These are phyloP conservation scores for Arion vulgaris DNA, from an alignment of 1,140 invertebrate species.

Conservation along the genomic window DNA sequence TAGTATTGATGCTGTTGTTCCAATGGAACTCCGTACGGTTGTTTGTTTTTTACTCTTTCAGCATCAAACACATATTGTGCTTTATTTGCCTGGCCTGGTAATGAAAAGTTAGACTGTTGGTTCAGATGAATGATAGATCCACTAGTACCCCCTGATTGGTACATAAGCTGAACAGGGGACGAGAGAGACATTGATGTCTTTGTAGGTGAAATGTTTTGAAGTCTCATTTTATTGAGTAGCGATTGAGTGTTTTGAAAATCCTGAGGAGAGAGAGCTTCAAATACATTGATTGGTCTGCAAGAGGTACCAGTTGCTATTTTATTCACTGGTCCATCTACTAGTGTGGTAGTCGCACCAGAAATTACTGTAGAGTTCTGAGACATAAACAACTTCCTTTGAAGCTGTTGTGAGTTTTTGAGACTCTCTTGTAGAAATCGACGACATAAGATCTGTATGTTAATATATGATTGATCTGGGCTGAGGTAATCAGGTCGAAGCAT, in stretches of 20 bases:
- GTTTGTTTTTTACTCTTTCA: conserved; percentile 7
- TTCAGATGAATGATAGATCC: not conserved
- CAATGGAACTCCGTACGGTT: conserved; percentile 12
- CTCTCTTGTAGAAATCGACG: conserved; percentile 52
- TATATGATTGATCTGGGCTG: conserved; percentile 51
- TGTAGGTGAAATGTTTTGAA: not conserved
- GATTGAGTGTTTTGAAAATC: conserved; percentile 9
- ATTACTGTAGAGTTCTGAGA: not conserved
- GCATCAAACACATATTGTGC: conserved; percentile 19
- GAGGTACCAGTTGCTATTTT: not conserved
- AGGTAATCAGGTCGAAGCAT: conserved; percentile 58
- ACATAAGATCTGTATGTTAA: conserved; percentile 50
- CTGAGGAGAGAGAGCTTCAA: conserved; percentile 21
- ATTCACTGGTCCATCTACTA: not conserved
- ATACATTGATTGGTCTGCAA: not conserved
- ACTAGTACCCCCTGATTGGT: not conserved
- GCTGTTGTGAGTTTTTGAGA: conserved; percentile 21
- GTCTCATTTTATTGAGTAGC: conserved; percentile 17
- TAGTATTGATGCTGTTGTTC: conserved; percentile 27
- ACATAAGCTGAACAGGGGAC: not conserved
- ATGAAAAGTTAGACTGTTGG: not conserved
- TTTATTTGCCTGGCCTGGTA: not conserved
- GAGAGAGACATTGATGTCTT: not conserved
- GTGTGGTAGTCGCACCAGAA: not conserved
- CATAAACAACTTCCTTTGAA: not conserved